Conservation (phyloP, 2,113 vertebrate genomes). For the Podiceps cristatus region DNA sequence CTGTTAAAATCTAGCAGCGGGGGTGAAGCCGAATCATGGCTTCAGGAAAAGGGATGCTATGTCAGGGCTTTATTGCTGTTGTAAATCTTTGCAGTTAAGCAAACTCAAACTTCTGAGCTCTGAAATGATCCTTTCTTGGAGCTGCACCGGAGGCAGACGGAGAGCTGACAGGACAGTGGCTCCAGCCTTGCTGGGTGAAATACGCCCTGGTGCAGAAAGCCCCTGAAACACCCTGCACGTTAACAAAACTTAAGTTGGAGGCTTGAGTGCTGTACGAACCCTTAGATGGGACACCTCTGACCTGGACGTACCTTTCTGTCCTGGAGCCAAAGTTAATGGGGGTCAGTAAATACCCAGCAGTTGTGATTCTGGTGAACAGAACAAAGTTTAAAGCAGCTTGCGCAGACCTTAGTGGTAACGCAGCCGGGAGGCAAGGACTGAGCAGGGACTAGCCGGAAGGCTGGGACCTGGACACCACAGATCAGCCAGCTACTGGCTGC, state of each 20-base stretch:
- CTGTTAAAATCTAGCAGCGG: neutral
- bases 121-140: neutral
- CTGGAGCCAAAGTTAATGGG: neutral
- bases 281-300: neutral
- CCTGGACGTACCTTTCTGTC: neutral
- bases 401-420: neutral
- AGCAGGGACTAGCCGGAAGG: neutral
- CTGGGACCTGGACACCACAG: neutral
- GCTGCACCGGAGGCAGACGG: neutral
- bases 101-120: conserved; percentile 31
- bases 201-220: neutral
- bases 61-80: conserved; percentile 15
- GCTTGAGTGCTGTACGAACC: neutral
- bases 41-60: neutral
- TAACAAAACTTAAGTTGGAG: neutral
- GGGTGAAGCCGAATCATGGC: neutral
- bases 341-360: neutral
- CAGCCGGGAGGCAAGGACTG: neutral
- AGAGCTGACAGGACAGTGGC: neutral
- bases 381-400: neutral
- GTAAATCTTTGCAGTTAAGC: conserved; percentile 49
- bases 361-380: conserved; percentile 29
- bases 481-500: neutral
- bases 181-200: neutral
- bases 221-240: neutral